These are phyloP conservation scores for Pecten maximus DNA, from an alignment of 2,888 invertebrate genomes.

Conservation along the genomic window DNA sequence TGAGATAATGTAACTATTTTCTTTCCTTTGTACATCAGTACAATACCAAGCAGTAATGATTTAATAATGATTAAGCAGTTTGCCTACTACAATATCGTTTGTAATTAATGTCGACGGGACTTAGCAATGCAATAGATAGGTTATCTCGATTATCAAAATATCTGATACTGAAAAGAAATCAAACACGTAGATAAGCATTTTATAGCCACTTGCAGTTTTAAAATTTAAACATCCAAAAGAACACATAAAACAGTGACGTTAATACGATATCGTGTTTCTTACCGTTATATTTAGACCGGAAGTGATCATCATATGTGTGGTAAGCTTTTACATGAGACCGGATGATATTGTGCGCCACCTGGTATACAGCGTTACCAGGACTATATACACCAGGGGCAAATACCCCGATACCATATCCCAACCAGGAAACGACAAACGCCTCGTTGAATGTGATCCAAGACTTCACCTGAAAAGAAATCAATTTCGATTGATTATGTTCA, in stretches of 20 bases:
- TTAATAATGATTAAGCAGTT: too few relatives aligned
- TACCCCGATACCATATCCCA: conserved; percentile 70
- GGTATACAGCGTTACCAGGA: conserved; percentile 83
- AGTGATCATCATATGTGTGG: conserved; percentile 81
- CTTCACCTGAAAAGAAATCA: conserved; percentile 80
- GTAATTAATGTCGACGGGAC: too few relatives aligned
- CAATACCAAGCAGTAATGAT: too few relatives aligned
- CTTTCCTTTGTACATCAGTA: too few relatives aligned
- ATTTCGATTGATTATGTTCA: too few relatives aligned
- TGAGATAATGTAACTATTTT: too few relatives aligned
- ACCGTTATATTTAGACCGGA: conserved; percentile 62
- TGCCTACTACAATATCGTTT: too few relatives aligned
- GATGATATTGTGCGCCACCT: conserved; percentile 86
- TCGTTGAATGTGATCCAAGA: conserved; percentile 91
- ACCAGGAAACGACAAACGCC: conserved; percentile 83
- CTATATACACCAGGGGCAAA: conserved; percentile 67
- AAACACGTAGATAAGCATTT: too few relatives aligned
- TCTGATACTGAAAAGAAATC: too few relatives aligned
- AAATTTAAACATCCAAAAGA: too few relatives aligned
- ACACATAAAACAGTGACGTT: background rate
- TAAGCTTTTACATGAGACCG: conserved; percentile 87
- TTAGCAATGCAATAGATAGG: too few relatives aligned
- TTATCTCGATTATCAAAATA: background rate
- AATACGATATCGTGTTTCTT: conserved; percentile 18
- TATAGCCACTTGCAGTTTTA: too few relatives aligned